Evolutionary conservation across 2,113 vertebrate genomes (phyloP), one percentile per base, ranked within the genome.

Genomic region (Mesocricetus auratus): DNA sequence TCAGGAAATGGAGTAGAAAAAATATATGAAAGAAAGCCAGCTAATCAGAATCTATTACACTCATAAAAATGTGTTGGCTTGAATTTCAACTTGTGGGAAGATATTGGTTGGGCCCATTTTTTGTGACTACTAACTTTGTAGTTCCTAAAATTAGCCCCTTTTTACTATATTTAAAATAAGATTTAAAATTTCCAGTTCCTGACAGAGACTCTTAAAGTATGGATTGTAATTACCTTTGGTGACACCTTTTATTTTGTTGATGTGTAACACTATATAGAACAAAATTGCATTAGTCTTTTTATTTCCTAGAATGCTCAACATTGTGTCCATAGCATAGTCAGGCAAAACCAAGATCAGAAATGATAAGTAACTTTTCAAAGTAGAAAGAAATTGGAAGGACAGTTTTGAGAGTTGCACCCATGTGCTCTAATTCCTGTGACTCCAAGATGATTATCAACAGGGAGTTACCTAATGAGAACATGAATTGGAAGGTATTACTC

Each of bases 1-100:
- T 3, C 45, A 81, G 85, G 39, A 92, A 90, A 81, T 85, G 0
- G 33, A 26, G 73, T 77, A 29, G 64, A 56, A 90, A 90, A 85
- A 19, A 56, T 83, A 39, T 62, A 50, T 12, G 19, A 86, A 21
- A 78, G 31, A 88, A 93, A 89, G 39, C 26, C 60, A 95, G 68
- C 66, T 97, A 92, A 95, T 94, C 66, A 93, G 36, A 93, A 92
- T 15, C 39, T 86, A 90, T 93, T 96, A 92, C 92, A 62, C 33
- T 95, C 94, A 92, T 94, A 79, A 86, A 97, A 50, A 89, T 79
- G 2, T 39, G 24, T 91, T 89, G 90, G 26, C 66, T 96, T 88
- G 22, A 82, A 81, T 95, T 88, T 81, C 26, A 86, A 2, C 85
- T 92, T 96, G 33, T 81, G 4, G 22, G 26, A 39, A n/a, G 33